A percentile compares a stretch with the other conserved stretches of the same genome.
Conservation (phyloP, 1,140 invertebrate species). For the Rhagoletis zephyria region DNA sequence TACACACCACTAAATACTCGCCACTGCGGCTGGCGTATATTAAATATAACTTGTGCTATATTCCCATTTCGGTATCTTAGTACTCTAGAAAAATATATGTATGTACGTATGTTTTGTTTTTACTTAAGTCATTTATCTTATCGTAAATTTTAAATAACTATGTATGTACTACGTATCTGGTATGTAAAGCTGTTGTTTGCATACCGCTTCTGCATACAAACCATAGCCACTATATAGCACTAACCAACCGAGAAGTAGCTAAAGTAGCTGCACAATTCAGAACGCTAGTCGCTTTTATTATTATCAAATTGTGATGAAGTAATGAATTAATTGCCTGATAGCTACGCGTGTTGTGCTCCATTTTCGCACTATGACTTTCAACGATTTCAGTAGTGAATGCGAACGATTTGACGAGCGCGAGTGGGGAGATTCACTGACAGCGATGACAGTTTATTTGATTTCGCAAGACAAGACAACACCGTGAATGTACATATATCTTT, state of each 20-base stretch:
- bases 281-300: conserved; percentile 8
- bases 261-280: neutral
- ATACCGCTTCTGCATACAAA: conserved; percentile 24
- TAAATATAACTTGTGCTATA: neutral
- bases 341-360: neutral
- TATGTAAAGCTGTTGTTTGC: conserved; percentile 4
- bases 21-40: too few species aligned
- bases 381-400: neutral
- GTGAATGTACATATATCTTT: neutral
- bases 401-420: neutral
- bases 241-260: neutral
- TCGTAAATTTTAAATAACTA: conserved; percentile 7
- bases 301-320: conserved; percentile 3
- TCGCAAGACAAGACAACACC: neutral
- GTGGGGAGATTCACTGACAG: neutral
- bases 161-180: too few species aligned
- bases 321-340: conserved; percentile 10
- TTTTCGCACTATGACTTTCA: neutral
- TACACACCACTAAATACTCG: too few species aligned
- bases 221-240: neutral
- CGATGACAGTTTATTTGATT: neutral
- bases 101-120: too few species aligned
- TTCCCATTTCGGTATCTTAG: neutral
- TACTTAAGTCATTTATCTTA: conserved; percentile 48
- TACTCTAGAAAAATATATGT: neutral